phyloP scores from a whole-genome alignment of 23 tunicate species.

The Ciona savignyi region DNA sequence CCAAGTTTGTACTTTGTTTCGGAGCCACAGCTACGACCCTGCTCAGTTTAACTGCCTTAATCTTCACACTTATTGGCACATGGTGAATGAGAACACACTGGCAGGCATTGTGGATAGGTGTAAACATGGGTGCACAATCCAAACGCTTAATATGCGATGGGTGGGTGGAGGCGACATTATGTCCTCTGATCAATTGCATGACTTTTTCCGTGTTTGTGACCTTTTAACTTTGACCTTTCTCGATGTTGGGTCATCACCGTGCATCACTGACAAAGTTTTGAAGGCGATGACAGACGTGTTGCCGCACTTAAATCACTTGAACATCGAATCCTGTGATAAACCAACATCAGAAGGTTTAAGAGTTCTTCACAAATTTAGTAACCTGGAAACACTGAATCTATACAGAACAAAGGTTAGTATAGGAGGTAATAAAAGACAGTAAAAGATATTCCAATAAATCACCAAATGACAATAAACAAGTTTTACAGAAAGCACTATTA shows the following conservation, averaged over 20 bases:
- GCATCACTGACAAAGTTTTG: constrained; percentile 58
- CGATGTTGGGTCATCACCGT: constrained; percentile 55
- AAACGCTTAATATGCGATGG: constrained; percentile 59
- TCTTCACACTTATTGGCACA: constrained; percentile 78
- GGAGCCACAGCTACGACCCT: constrained; percentile 56
- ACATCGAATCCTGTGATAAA: constrained; percentile 68
- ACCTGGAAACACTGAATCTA: constrained; percentile 44
- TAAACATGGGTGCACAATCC: constrained; percentile 7
- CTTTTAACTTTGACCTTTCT: constrained; percentile 32
- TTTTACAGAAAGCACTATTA: too few relatives aligned
- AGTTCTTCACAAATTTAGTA: constrained; percentile 26
- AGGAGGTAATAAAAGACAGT: constrained; percentile 10
- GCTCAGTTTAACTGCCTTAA: constrained; percentile 38
- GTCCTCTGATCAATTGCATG: constrained; percentile 14
- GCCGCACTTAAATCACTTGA: constrained; percentile 25
- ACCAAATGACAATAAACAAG: too few relatives aligned
- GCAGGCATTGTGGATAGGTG: constrained; percentile 35
- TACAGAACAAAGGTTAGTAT: constrained; percentile 72
- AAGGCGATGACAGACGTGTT: constrained; percentile 6
- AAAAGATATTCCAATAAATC: constrained; percentile 17
- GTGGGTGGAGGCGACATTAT: constrained; percentile 82
- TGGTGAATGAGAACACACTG: constrained; percentile 40
- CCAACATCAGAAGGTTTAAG: constrained; percentile 48
- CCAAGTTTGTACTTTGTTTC: constrained; percentile 47
- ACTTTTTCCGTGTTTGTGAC: constrained; percentile 46